Evolutionary conservation across 1,140 invertebrate species (phyloP), one percentile per base, ranked within the genome.

Genomic region (Aleiodes sp.): DNA sequence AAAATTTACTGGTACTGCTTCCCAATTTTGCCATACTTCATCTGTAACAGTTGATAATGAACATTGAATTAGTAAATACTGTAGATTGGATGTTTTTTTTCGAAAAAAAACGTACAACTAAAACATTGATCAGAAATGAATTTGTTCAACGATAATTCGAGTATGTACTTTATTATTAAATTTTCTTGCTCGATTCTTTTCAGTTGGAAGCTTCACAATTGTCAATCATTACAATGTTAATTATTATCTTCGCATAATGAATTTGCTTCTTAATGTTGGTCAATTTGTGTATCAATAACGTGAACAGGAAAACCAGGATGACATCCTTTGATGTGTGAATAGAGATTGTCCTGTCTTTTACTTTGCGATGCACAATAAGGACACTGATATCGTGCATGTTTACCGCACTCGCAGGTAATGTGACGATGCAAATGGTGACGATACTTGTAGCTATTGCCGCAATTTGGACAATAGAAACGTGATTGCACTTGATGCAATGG

Each of bases 391-490:
- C 16, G 21, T 3, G 46, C 19, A 1, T 24, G 21, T 24, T 52
- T 52, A 24, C 46, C 46, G 16, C 46, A 52, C 46, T 52, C 46
- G 10, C 21, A 8, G 2, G 12, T 9, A 4, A 52, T 19, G 21
- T 52, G 46, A 21, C 46, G 46, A 6, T 52, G 46, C 1, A 52
- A 10, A 52, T 52, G 21, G 21, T 52, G 46, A 4, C 46, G 46
- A 52, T 52, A 52, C 12, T 8, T 21, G 9, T 89, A 89, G 2
- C 77, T 77, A 61, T 87, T 87, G 56, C 82, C 84, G 75, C 89
- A 90, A 16, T 84, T 84, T 1, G 83, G 83, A 71, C 89, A 90
- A 3, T 73, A 74, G 69, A 78, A 85, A 19, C 78, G 77, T 24
- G 82, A 52, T 52, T 52, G 4, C 1, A 16, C n/a, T n/a, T n/a